Conservation (phyloP, 2,113 vertebrate genomes). For the Elephas maximus region DNA sequence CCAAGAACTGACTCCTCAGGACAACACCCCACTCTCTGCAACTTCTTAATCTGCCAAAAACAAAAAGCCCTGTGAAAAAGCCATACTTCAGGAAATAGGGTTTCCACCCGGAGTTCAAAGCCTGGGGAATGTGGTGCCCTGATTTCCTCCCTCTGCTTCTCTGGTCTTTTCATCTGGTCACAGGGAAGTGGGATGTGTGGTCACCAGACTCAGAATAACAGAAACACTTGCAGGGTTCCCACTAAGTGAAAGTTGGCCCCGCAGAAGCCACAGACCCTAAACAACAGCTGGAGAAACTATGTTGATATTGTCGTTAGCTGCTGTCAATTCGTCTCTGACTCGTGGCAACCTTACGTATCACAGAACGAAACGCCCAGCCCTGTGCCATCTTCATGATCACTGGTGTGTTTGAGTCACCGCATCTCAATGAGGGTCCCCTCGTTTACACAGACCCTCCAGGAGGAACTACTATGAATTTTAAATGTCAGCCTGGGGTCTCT, state of each 20-base stretch:
- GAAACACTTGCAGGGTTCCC: background rate
- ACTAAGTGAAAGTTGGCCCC: background rate
- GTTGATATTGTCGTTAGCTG: no score
- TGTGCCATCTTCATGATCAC: no score
- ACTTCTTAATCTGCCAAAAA: background rate
- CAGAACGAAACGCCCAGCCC: no score
- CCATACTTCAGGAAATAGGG: background rate
- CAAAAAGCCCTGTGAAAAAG: background rate
- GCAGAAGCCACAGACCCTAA: background rate
- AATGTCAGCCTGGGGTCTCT: background rate
- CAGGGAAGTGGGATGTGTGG: background rate
- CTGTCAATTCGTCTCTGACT: no score
- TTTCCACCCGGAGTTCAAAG: fast-evolving
- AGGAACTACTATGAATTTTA: background rate
- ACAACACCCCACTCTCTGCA: background rate
- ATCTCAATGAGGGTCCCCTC: no score
- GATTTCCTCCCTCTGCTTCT: background rate
- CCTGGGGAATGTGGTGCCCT: fast-evolving
- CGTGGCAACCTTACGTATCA: no score
- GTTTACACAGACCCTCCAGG: no score
- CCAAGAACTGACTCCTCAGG: background rate
- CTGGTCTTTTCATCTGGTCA: background rate
- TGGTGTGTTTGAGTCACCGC: no score
- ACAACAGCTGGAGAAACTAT: background rate
- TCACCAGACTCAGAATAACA: background rate